phyloP scores from a whole-genome alignment of 2,113 vertebrate species.

The Bettongia penicillata region DNA sequence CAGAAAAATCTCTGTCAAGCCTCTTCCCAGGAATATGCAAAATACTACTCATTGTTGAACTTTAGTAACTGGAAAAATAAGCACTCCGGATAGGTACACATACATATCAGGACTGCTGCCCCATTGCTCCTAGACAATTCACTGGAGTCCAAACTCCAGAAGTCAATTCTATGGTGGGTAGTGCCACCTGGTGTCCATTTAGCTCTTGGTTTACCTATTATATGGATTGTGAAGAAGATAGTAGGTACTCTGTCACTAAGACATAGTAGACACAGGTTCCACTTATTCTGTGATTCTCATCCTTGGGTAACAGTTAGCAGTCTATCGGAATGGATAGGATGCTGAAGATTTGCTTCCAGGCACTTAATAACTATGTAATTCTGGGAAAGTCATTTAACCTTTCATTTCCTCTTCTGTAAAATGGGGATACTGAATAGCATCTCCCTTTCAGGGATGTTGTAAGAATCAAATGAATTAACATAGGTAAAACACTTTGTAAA shows the following conservation, averaged over 20 bases:
- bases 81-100: not conserved
- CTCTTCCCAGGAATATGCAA: conserved; percentile 20
- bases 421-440: not conserved
- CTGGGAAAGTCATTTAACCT: not conserved
- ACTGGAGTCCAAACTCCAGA: not conserved
- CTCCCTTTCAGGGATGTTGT: not conserved
- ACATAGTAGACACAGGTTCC: not conserved
- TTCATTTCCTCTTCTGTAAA: not conserved
- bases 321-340: not conserved
- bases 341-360: not conserved
- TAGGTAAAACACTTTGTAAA: not conserved
- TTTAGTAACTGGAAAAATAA: not conserved
- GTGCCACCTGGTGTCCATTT: conserved; percentile 63
- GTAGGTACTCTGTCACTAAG: not conserved
- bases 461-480: not conserved
- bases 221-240: not conserved
- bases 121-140: not conserved
- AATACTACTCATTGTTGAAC: not conserved
- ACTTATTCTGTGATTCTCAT: not conserved
- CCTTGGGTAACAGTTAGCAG: not conserved
- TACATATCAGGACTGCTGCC: not conserved
- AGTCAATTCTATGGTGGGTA: conserved; percentile 1
- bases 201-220: not conserved
- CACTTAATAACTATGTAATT: not conserved
- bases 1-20: conserved; percentile 15